phyloP scores from a whole-genome alignment of 2,797 vertebrate genomes.

The Urosaurus nigricauda region DNA sequence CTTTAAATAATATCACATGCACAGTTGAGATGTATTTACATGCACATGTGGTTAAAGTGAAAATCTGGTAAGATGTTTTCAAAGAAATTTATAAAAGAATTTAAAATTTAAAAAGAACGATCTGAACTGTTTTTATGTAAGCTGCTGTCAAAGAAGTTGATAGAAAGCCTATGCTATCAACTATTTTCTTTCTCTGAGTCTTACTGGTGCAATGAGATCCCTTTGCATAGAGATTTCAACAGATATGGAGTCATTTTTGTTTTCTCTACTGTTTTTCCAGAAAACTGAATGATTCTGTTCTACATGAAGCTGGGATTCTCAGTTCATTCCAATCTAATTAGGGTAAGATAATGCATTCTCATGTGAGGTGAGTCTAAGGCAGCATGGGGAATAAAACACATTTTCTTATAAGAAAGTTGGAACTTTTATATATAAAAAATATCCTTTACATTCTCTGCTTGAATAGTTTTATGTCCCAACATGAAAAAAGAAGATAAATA shows the following conservation, averaged over 20 bases:
- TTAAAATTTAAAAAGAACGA: no score
- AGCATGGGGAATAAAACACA: background rate
- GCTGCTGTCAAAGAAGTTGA: no score
- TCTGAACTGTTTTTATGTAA: no score
- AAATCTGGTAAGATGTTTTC: no score
- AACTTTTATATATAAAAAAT: background rate
- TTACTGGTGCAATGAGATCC: no score
- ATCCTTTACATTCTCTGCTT: background rate
- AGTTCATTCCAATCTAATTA: background rate
- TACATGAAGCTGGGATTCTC: background rate
- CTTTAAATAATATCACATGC: no score
- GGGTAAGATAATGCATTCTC: background rate
- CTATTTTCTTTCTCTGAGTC: no score
- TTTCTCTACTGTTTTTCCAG: background rate
- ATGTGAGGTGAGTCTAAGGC: background rate
- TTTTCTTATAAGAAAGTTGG: background rate
- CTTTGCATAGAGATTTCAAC: no score
- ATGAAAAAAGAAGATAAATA: background rate
- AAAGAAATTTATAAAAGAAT: no score
- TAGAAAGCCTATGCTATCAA: no score
- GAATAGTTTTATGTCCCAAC: background rate
- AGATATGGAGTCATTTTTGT: background rate
- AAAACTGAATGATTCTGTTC: background rate
- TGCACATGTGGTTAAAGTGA: no score
- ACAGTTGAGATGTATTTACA: no score